These are phyloP conservation scores for Spheniscus mendiculus DNA, from an alignment of 2,113 vertebrate species.

Conservation along the genomic window DNA sequence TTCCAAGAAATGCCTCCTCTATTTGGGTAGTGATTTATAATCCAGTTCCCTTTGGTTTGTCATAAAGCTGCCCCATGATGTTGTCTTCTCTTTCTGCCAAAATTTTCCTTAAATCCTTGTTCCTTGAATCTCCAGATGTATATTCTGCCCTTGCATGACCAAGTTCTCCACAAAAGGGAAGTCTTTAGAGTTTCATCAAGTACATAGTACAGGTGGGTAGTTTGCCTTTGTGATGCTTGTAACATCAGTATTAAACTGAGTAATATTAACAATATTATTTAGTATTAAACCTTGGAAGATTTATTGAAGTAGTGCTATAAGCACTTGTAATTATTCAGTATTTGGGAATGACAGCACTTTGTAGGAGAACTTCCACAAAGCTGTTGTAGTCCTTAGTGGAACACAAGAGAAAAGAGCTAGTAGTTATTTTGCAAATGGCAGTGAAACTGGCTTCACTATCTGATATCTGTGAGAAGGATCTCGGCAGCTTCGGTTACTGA, in stretches of 20 bases:
- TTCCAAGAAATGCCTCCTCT: not conserved
- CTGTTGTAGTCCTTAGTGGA: not conserved
- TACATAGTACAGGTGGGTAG: not conserved
- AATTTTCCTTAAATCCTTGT: not conserved
- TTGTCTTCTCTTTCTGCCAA: not conserved
- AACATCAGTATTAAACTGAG: not conserved
- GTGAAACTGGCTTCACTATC: not conserved
- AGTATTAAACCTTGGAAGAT: not conserved
- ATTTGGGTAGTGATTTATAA: not conserved
- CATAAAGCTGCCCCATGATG: not conserved
- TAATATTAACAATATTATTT: not conserved
- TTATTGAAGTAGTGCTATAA: not conserved
- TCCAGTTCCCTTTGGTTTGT: not conserved
- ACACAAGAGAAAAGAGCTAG: not conserved
- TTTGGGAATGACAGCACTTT: not conserved
- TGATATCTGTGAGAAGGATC: not conserved
- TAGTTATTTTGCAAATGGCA: not conserved
- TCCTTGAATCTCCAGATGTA: not conserved
- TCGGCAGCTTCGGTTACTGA: not conserved
- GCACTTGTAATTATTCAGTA: not conserved
- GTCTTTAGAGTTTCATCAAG: not conserved
- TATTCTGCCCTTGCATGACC: not conserved
- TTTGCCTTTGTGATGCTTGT: not conserved
- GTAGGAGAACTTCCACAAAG: not conserved
- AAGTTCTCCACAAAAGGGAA: not conserved